A percentile compares a stretch with the other conserved stretches of the same genome.
These are phyloP conservation scores for Ptychodera flava DNA, from an alignment of 35 echinoderm and acorn worm genomes.

Conservation along the genomic window DNA sequence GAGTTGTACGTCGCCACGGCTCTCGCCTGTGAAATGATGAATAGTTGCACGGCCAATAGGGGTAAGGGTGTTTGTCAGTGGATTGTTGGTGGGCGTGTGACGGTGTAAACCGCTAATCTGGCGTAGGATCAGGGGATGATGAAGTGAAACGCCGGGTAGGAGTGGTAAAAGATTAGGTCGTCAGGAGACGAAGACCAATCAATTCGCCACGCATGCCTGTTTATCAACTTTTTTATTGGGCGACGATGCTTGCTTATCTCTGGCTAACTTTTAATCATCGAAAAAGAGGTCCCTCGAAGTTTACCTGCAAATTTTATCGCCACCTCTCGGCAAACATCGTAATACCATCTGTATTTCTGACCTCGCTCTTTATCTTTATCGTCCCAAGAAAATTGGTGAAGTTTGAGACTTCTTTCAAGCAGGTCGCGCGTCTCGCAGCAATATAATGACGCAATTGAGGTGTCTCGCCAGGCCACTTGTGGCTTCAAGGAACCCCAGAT, in stretches of 20 bases:
- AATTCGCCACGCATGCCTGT: neutral
- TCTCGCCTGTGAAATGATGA: too few species aligned
- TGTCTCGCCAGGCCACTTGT: too few species aligned
- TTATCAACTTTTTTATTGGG: neutral
- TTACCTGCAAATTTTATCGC: neutral
- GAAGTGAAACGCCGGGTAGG: neutral
- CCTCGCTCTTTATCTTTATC: neutral
- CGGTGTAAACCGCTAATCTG: neutral
- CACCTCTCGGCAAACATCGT: neutral
- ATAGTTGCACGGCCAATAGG: neutral
- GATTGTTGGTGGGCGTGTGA: neutral
- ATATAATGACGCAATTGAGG: too few species aligned
- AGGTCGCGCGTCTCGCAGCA: too few species aligned
- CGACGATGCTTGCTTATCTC: neutral
- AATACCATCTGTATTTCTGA: neutral
- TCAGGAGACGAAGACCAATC: neutral
- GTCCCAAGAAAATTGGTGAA: neutral
- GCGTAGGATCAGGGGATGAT: neutral
- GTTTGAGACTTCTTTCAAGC: too few species aligned
- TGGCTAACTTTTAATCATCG: neutral
- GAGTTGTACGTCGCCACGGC: too few species aligned
- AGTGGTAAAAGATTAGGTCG: neutral
- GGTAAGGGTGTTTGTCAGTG: neutral
- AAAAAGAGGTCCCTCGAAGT: neutral
- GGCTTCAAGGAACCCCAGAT: too few species aligned